Percentiles rank a stretch among this genome's conserved stretches.
These are phyloP conservation scores for Gallirallus australis DNA, from an alignment of 2,797 vertebrate species.

Conservation along the genomic window DNA sequence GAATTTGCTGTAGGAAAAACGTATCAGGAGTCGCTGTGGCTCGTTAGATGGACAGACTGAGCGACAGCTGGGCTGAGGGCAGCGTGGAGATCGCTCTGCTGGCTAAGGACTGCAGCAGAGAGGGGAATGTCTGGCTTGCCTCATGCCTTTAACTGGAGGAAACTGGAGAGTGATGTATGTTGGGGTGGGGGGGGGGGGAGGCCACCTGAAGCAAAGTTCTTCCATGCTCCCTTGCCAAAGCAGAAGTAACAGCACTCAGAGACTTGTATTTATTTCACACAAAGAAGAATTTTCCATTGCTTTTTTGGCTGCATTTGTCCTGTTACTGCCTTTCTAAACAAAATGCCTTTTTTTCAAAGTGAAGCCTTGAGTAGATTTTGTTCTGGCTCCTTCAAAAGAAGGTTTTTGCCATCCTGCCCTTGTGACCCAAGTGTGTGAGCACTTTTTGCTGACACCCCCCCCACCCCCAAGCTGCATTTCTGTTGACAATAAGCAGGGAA, in stretches of 20 bases:
- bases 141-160: slow-evolving; percentile 3
- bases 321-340: not conserved
- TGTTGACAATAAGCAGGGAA: not conserved
- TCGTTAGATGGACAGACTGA: slow-evolving; percentile 38
- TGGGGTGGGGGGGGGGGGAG: not conserved
- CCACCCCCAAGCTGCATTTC: not conserved
- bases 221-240: not conserved
- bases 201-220: not conserved
- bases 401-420: not conserved
- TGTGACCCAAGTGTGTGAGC: not conserved
- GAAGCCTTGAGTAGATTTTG: not conserved
- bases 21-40: slow-evolving; percentile 7
- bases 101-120: slow-evolving; percentile 12
- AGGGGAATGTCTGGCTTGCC: not conserved
- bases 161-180: not conserved
- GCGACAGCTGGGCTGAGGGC: slow-evolving; percentile 64
- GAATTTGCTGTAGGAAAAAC: slow-evolving; percentile 62
- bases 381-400: not conserved
- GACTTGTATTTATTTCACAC: not conserved
- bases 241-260: not conserved
- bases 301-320: not conserved
- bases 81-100: slow-evolving; percentile 49
- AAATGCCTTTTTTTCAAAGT: not conserved
- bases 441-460: not conserved
- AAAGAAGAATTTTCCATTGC: not conserved